phyloP scores from a whole-genome alignment of 1,140 invertebrate genomes.

The Ditylenchus dipsaci region DNA sequence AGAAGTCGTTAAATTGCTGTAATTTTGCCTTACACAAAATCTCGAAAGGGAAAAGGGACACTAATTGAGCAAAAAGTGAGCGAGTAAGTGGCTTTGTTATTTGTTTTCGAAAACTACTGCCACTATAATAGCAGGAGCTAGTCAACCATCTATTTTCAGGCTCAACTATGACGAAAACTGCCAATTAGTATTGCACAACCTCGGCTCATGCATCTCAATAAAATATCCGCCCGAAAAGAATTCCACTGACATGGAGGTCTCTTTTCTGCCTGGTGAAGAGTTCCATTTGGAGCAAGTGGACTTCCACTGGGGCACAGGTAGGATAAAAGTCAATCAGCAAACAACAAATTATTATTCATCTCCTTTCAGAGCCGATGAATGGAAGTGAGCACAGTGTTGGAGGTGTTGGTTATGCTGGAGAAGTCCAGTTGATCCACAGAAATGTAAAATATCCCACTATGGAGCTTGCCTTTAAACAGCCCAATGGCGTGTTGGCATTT shows the following conservation, averaged over 20 bases:
- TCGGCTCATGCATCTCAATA: conserved; percentile 38
- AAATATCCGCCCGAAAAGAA: conserved; percentile 38
- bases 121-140: too few relatives aligned
- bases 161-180: conserved; percentile 49
- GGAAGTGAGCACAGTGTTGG: conserved; percentile 55
- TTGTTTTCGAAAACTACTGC: too few relatives aligned
- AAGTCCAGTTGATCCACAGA: conserved; percentile 50
- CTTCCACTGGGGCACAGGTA: conserved; percentile 53
- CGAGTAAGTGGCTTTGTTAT: too few relatives aligned
- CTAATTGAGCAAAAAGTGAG: too few relatives aligned
- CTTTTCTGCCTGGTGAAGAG: conserved; percentile 53
- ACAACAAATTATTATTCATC: too few relatives aligned
- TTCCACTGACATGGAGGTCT: conserved; percentile 33
- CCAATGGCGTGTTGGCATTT: conserved; percentile 50
- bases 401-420: conserved; percentile 55
- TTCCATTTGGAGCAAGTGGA: conserved; percentile 52
- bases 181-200: conserved; percentile 42
- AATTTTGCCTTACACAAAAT: too few relatives aligned
- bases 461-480: conserved; percentile 50
- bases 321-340: not conserved
- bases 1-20: too few relatives aligned
- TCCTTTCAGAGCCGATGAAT: conserved; percentile 53
- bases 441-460: conserved; percentile 53
- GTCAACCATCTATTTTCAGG: conserved; percentile 1
- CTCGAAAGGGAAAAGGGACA: too few relatives aligned